Conservation (phyloP, 2,113 vertebrate species). For the Colistium nudipinnis region DNA sequence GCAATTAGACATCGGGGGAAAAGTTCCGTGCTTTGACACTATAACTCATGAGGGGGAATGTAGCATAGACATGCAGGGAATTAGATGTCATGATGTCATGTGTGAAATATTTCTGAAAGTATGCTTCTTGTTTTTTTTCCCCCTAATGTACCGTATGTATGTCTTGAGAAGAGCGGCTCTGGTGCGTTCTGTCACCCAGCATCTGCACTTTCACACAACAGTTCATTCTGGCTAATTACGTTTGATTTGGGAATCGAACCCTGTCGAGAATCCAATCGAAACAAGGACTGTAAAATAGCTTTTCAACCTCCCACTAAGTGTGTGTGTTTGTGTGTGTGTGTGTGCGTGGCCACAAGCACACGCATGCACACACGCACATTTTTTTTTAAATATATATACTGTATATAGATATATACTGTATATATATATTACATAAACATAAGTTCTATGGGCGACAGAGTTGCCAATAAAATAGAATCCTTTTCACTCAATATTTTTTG, state of each 20-base stretch:
- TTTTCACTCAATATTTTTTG: too few relatives aligned
- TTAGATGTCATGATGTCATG: not conserved
- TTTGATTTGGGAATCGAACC: conserved; percentile 48
- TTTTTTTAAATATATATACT: too few relatives aligned
- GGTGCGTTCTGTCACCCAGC: conserved; percentile 8
- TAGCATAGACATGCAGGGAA: not conserved
- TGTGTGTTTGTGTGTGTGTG: not conserved
- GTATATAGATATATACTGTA: too few relatives aligned
- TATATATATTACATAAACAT: too few relatives aligned
- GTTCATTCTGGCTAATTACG: conserved; percentile 50
- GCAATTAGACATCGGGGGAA: not conserved
- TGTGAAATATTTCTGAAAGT: not conserved
- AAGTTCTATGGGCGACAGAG: too few relatives aligned
- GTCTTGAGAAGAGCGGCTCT: not conserved
- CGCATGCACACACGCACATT: too few relatives aligned
- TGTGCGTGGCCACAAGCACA: not conserved
- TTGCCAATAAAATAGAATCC: too few relatives aligned
- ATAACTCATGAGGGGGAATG: not conserved
- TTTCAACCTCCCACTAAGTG: conserved; percentile 50
- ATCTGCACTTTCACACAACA: not conserved
- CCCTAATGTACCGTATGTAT: too few relatives aligned
- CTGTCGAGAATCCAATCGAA: conserved; percentile 53
- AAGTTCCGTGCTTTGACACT: not conserved
- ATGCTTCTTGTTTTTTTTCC: too few relatives aligned
- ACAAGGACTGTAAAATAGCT: conserved; percentile 38